Evolutionary conservation across 1,140 invertebrate genomes (phyloP).

Genomic region (Leucophenga varia): DNA sequence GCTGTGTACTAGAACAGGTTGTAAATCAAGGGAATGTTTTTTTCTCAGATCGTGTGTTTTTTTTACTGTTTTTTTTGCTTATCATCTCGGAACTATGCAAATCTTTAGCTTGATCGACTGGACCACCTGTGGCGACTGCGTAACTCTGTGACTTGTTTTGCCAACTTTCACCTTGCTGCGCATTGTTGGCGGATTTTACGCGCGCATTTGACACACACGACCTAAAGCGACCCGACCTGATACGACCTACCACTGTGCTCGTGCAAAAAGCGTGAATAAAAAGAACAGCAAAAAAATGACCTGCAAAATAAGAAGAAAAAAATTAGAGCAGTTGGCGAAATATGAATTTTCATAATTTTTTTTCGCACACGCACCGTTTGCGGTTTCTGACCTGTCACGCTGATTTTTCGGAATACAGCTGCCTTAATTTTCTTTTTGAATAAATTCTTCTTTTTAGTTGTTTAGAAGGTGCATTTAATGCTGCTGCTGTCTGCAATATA

Average conservation of each 20-base stretch:
- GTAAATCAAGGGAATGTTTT: slow-evolving; percentile 45
- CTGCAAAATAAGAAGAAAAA: background rate
- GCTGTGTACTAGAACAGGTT: slow-evolving; percentile 19
- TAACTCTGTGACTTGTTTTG: background rate
- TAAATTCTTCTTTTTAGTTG: slow-evolving; percentile 19
- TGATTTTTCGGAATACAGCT: slow-evolving; percentile 32
- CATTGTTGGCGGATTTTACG: background rate
- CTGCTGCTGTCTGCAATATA: slow-evolving; percentile 11
- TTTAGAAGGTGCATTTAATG: slow-evolving; percentile 50
- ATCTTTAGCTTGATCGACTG: slow-evolving; percentile 36
- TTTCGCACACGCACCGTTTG: slow-evolving; percentile 37
- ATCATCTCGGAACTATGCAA: slow-evolving; percentile 41
- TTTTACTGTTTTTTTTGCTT: slow-evolving; percentile 15
- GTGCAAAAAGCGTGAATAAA: background rate
- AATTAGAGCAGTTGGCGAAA: slow-evolving; percentile 31
- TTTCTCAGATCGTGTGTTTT: too few relatives aligned
- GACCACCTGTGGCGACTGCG: slow-evolving; percentile 23
- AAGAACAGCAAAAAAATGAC: slow-evolving; percentile 10
- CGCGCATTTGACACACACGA: background rate
- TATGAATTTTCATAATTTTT: slow-evolving; percentile 53
- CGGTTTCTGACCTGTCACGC: slow-evolving; percentile 30
- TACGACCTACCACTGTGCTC: background rate
- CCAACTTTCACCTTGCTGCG: slow-evolving; percentile 1
- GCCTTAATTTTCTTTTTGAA: slow-evolving; percentile 14
- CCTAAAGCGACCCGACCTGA: too few relatives aligned